phyloP scores from a whole-genome alignment of 1,140 invertebrate genomes.

The Zophobas atratus region DNA sequence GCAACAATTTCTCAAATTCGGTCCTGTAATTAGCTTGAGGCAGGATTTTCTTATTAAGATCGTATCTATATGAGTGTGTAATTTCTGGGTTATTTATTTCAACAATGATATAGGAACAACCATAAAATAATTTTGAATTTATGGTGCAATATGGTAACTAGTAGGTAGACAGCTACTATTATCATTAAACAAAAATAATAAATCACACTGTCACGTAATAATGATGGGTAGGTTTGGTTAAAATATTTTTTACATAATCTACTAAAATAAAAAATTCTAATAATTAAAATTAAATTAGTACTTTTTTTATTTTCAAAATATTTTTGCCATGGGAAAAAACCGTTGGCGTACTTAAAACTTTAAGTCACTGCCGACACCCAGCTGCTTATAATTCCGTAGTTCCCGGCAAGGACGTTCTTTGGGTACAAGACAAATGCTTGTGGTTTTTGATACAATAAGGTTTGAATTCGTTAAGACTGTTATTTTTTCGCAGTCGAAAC shows the following conservation, averaged over 20 bases:
- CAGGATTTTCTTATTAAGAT: slow-evolving; percentile 23
- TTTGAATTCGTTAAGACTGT: neutral
- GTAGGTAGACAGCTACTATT: neutral
- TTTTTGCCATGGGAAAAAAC: too few species aligned
- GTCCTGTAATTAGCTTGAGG: slow-evolving; percentile 11
- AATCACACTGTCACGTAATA: too few species aligned
- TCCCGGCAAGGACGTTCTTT: neutral
- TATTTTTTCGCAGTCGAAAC: neutral
- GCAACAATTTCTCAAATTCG: neutral
- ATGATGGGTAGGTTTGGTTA: too few species aligned
- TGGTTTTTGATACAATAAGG: neutral
- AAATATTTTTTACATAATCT: too few species aligned
- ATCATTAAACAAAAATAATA: neutral
- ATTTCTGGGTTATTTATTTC: slow-evolving; percentile 25
- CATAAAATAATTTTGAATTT: slow-evolving; percentile 12
- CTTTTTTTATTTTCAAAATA: too few species aligned
- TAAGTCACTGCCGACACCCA: too few species aligned
- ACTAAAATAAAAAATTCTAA: too few species aligned
- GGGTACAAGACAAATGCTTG: neutral
- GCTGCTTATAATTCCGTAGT: neutral
- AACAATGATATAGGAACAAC: slow-evolving; percentile 11
- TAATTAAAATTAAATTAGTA: too few species aligned
- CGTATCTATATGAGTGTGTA: slow-evolving; percentile 19
- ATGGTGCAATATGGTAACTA: slow-evolving; percentile 10
- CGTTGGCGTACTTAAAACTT: too few species aligned